Evolutionary conservation across 2,888 invertebrate genomes (phyloP), one percentile per base, ranked within the genome.

Genomic region (Eilema depressum): DNA sequence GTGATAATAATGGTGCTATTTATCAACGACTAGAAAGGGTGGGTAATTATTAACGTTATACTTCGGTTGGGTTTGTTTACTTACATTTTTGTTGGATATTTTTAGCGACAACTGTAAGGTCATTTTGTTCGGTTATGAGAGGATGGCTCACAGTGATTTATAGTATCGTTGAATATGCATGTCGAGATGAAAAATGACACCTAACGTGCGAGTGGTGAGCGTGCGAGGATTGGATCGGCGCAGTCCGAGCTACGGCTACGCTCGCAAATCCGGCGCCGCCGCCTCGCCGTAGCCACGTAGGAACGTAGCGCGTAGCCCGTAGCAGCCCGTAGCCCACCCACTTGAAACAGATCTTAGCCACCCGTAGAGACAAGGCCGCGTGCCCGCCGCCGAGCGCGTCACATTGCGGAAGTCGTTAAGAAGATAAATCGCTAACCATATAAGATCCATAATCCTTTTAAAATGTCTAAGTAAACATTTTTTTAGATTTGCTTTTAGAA

Each of bases 81-180:
- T 91, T 88, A 91, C 88, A 89, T 88, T 91, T 91, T 90, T 85
- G 86, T 85, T 80, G 86, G 14, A 89, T 92, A 91, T 92, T 92
- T 92, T 91, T 89, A 86, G 88, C 88, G 89, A 85, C 88, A 88
- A 89, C 90, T 89, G 90, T 91, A 77, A 88, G 92, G 92, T 93
- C 92, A 92, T 92, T 92, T 88, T 89, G 90, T 91, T 90, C 87
- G 90, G 89, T 83, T 86, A 84, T 87, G 88, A 86, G 87, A 86
- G 89, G 89, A 91, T 91, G 86, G 89, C 89, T 88, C 85, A 79
- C 86, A 89, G 91, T 95, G 95, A 95, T 95, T 94, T 94, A 95
- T 95, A 90, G 89, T 93, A 88, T 85, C 87, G 93, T 93, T 95
- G 94, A 95, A 94, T 94, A 95, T 95, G 94, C 94, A 94, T 94